phyloP scores from a whole-genome alignment of 2,113 vertebrate genomes.

The Chroicocephalus ridibundus region DNA sequence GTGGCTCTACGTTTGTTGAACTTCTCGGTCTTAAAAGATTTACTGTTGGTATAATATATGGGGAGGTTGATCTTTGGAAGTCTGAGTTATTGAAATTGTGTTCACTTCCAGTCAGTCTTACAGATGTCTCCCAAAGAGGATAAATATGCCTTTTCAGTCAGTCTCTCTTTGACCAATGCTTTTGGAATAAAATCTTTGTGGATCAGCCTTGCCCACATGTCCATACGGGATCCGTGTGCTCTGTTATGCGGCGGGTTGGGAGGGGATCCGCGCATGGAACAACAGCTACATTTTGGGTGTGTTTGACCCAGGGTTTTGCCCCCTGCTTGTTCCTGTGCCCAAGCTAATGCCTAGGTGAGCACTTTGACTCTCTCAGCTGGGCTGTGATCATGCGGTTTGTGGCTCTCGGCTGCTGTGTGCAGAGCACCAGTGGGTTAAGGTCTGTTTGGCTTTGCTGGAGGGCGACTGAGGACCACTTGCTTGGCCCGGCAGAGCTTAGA shows the following conservation, averaged over 20 bases:
- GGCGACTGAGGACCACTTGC: background rate
- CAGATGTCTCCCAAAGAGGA: background rate
- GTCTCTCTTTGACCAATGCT: background rate
- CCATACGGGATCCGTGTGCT: accelerated
- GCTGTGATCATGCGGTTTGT: accelerated
- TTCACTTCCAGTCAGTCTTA: background rate
- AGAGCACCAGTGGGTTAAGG: background rate
- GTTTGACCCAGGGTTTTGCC: background rate
- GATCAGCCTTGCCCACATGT: background rate
- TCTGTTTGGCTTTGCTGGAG: background rate
- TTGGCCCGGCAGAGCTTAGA: background rate
- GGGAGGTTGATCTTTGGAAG: background rate
- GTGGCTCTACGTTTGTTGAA: background rate
- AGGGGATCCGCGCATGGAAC: background rate
- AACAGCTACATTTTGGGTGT: background rate
- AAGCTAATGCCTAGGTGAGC: background rate
- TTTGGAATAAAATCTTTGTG: background rate
- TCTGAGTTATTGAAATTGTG: background rate
- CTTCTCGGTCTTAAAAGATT: background rate
- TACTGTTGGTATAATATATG: background rate
- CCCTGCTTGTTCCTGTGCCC: background rate
- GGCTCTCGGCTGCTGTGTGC: accelerated
- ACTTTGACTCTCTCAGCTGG: background rate
- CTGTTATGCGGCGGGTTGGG: background rate
- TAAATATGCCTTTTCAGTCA: background rate